Conservation (phyloP, 2,888 invertebrate genomes). For the Cryptocephalus primarius region DNA sequence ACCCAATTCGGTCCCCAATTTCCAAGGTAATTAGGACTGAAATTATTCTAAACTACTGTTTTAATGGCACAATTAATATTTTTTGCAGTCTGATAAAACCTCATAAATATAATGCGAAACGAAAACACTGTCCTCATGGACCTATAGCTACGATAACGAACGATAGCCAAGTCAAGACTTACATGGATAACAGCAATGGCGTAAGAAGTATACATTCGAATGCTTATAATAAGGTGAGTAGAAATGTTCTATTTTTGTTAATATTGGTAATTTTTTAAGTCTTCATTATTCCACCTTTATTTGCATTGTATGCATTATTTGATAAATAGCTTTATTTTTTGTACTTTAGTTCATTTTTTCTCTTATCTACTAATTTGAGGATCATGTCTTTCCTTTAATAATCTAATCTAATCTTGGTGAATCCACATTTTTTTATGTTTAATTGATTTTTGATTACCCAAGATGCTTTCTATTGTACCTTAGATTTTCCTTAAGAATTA, state of each 20-base stretch:
- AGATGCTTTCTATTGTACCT: too few species aligned
- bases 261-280: too few species aligned
- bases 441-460: too few species aligned
- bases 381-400: too few species aligned
- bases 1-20: slow-evolving; percentile 94
- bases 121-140: slow-evolving; percentile 42
- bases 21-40: slow-evolving; percentile 65
- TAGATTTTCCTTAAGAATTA: too few species aligned
- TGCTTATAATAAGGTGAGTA: slow-evolving; percentile 84
- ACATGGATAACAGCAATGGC: slow-evolving; percentile 86
- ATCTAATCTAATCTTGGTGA: too few species aligned
- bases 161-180: slow-evolving; percentile 90
- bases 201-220: slow-evolving; percentile 68
- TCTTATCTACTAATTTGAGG: too few species aligned
- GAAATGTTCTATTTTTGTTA: not conserved
- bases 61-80: not conserved
- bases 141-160: slow-evolving; percentile 41
- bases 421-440: too few species aligned
- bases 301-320: too few species aligned
- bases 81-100: slow-evolving; percentile 50
- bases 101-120: slow-evolving; percentile 55
- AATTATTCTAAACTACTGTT: not conserved
- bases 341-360: too few species aligned
- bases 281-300: too few species aligned
- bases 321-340: too few species aligned